Percentiles rank a stretch among this genome's conserved stretches.
phyloP scores from a whole-genome alignment of 2,888 invertebrate species.

The Biston betularia region DNA sequence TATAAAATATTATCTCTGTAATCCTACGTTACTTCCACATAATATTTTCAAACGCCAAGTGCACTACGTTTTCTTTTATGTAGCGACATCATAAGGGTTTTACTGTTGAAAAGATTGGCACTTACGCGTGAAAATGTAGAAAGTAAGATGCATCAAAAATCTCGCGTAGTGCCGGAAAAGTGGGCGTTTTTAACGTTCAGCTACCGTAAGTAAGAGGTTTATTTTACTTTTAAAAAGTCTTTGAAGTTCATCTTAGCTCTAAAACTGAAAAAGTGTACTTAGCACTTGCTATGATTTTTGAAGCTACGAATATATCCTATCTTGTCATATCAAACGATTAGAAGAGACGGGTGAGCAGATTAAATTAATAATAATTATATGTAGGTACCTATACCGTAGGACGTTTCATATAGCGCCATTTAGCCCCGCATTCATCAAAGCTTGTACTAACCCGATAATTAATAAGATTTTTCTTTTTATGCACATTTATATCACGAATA shows the following conservation, averaged over 20 bases:
- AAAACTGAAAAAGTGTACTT: slow-evolving; percentile 27
- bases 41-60: slow-evolving; percentile 33
- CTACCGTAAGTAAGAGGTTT: slow-evolving; percentile 56
- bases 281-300: slow-evolving; percentile 15
- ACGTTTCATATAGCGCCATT: no score
- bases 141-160: slow-evolving; percentile 64
- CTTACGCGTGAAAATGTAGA: slow-evolving; percentile 65
- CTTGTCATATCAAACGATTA: no score
- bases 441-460: no score
- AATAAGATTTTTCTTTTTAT: no score
- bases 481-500: no score
- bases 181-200: slow-evolving; percentile 60
- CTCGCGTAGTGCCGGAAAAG: slow-evolving; percentile 60
- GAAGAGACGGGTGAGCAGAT: no score
- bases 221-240: slow-evolving; percentile 54
- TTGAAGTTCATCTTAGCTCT: slow-evolving; percentile 46
- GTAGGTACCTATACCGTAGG: no score
- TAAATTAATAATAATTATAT: no score
- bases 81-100: slow-evolving; percentile 45
- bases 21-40: slow-evolving; percentile 36
- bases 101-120: slow-evolving; percentile 65
- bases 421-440: no score
- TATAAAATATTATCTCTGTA: no score
- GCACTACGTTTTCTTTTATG: slow-evolving; percentile 39
- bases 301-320: no score